These are phyloP conservation scores for Carpatolechia fugitivella DNA, from an alignment of 2,888 invertebrate species.

Conservation along the genomic window DNA sequence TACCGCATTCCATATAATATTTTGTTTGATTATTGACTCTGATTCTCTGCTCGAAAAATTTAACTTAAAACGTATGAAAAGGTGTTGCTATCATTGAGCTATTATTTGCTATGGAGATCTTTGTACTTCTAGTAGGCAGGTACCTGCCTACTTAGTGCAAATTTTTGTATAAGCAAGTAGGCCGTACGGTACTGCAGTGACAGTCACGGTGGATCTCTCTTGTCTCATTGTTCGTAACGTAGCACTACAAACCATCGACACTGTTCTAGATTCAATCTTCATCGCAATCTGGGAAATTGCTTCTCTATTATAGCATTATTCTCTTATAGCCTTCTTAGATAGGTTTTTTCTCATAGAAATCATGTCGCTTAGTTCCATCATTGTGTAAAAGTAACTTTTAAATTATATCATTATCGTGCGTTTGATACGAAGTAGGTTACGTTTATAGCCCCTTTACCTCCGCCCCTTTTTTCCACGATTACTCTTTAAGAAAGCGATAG, in stretches of 20 bases:
- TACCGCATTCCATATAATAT: background rate
- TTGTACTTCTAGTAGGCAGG: too few relatives aligned
- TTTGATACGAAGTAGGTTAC: background rate
- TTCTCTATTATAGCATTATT: constrained; percentile 48
- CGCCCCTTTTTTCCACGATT: too few relatives aligned
- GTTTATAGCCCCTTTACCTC: too few relatives aligned
- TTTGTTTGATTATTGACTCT: background rate
- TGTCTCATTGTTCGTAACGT: constrained; percentile 41
- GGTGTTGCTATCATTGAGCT: too few relatives aligned
- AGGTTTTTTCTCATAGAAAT: constrained; percentile 59
- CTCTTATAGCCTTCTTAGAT: constrained; percentile 42
- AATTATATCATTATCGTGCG: constrained; percentile 9
- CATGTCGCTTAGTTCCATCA: constrained; percentile 44
- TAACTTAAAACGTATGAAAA: too few relatives aligned
- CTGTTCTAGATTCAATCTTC: constrained; percentile 56
- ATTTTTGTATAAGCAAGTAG: constrained; percentile 43
- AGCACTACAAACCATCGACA: constrained; percentile 49
- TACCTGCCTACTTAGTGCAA: too few relatives aligned
- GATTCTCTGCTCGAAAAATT: too few relatives aligned
- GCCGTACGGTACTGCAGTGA: constrained; percentile 49
- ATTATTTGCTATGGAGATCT: too few relatives aligned
- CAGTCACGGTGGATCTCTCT: constrained; percentile 37
- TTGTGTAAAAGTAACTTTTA: constrained; percentile 32
- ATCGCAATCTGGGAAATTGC: constrained; percentile 66
- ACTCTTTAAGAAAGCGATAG: too few relatives aligned